Evolutionary conservation across 2,888 invertebrate genomes (phyloP), one percentile per base, ranked within the genome.

Genomic region (Hydropsyche betteni): DNA sequence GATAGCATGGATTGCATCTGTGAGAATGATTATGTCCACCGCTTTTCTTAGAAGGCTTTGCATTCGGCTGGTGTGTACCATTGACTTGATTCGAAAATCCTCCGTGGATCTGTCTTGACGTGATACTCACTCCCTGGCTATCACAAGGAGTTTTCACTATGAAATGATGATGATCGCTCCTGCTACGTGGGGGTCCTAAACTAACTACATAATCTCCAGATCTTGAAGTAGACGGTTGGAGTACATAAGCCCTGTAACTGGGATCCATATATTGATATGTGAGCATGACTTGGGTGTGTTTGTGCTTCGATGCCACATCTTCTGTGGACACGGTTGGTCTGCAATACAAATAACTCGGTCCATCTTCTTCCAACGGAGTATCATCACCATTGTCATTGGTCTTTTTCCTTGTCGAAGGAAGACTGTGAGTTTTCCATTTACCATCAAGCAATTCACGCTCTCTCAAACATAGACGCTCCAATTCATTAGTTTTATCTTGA

Each of bases 371-470:
- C 34, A 82, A 81, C 70, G 82, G 82, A 70, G 84, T 84, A 77
- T 84, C 85, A 33, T 87, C 80, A 55, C 79, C 88, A 5, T 83
- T 83, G 75, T 86, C 87, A 1, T 87, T 87, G 1, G 91, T 91
- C 74, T 92, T 91, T 85, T 94, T 93, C 83, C 95, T 95, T 77
- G 95, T 89, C 0, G 95, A 95, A 12, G 95, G 95, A 79, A 95
- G 85, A 82, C 94, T 95, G 83, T 95, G 95, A 0, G 95, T 95
- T 85, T 95, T 95, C 95, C 95, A 95, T 83, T 94, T 94, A 33
- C 93, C 91, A 85, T 94, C 93, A 64, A 94, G 86, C 10, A 96
- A 88, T 82, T 96, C 94, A 74, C 94, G 90, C 83, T 96, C 96
- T 4, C 93, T 89, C 74, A 94, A 86, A 80, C 93, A 93, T 5